These are phyloP conservation scores for Montipora foliosa DNA, from an alignment of 64 coral and sea anemone genomes.

Conservation along the genomic window DNA sequence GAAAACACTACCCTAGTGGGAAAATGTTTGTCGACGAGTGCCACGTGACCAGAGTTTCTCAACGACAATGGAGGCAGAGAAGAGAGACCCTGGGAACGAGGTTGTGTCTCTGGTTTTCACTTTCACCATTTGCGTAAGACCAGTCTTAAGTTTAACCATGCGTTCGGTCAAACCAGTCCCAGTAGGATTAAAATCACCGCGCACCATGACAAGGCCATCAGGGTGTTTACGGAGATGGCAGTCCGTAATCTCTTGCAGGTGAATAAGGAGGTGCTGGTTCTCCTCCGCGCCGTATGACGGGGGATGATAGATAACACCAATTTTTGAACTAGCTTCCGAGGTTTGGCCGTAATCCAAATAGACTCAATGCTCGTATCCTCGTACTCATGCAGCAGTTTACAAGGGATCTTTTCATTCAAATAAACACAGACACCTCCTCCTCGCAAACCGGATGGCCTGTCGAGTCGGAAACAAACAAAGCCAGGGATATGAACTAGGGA, in stretches of 20 bases:
- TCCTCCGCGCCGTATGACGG: background rate
- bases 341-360: background rate
- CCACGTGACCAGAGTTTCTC: too few relatives aligned
- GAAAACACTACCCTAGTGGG: too few relatives aligned
- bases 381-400: background rate
- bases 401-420: background rate
- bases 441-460: background rate
- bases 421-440: background rate
- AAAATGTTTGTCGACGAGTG: too few relatives aligned
- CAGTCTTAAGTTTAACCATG: too few relatives aligned
- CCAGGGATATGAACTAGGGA: background rate
- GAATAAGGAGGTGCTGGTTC: background rate
- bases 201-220: background rate
- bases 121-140: too few relatives aligned
- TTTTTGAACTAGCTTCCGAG: background rate
- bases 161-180: too few relatives aligned
- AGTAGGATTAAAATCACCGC: background rate
- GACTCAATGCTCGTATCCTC: background rate
- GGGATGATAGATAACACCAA: slow-evolving; percentile 9
- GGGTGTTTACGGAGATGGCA: background rate
- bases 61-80: too few relatives aligned
- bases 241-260: background rate
- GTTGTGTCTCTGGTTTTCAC: too few relatives aligned
- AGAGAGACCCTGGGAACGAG: too few relatives aligned
- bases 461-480: background rate